Evolutionary conservation across 2,888 invertebrate species (phyloP).

Genomic region (Coenonympha glycerion): DNA sequence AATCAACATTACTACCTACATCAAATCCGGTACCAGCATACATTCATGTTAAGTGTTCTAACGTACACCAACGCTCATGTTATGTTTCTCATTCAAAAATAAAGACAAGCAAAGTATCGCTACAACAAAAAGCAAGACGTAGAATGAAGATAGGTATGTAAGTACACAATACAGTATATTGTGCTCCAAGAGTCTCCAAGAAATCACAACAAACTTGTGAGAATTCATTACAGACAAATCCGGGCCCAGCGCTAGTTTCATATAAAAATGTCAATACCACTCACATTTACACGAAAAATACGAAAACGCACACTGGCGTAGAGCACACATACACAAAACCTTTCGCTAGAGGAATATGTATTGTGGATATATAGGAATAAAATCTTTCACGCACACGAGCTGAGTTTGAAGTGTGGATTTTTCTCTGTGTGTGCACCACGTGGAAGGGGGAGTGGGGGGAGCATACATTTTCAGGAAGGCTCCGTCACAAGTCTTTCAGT

Average conservation of each 20-base stretch:
- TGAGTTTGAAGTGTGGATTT: constrained; percentile 42
- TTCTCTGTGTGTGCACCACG: constrained; percentile 40
- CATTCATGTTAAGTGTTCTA: not conserved
- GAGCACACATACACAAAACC: constrained; percentile 35
- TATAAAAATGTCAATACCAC: constrained; percentile 74
- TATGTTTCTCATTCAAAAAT: not conserved
- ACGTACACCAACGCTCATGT: not conserved
- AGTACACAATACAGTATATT: not conserved
- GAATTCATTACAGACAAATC: constrained; percentile 30
- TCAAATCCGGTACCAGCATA: not conserved
- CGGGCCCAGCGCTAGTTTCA: constrained; percentile 48
- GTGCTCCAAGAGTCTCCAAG: not conserved
- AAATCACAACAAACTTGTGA: constrained; percentile 19
- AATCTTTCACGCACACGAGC: constrained; percentile 49
- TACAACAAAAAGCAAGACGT: not conserved
- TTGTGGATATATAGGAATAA: constrained; percentile 56
- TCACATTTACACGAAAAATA: constrained; percentile 41
- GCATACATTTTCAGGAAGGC: constrained; percentile 74
- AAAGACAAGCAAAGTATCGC: constrained; percentile 5
- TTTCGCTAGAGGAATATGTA: constrained; percentile 17
- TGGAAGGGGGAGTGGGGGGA: constrained; percentile 36
- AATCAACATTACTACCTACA: not conserved
- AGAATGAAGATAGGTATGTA: too few relatives aligned
- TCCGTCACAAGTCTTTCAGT: constrained; percentile 73
- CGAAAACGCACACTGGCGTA: constrained; percentile 39